Evolutionary conservation across 1,140 invertebrate genomes (phyloP).

Genomic region (Plectrocnemia conspersa): DNA sequence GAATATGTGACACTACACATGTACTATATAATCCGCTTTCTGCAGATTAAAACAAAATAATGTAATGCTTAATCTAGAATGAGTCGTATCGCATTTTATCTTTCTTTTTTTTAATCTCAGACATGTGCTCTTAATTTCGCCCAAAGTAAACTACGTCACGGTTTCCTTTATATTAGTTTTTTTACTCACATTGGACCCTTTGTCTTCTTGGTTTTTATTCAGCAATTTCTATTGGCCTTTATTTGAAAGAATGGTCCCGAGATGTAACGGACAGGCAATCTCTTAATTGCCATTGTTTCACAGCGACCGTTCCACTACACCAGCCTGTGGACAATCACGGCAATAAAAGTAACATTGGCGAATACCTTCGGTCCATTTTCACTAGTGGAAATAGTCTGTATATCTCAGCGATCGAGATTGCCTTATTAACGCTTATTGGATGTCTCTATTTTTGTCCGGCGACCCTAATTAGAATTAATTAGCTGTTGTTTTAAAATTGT

Average conservation of each 20-base stretch:
- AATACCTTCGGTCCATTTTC: constrained; percentile 9
- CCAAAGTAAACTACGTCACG: constrained; percentile 28
- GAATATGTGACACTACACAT: too few species aligned
- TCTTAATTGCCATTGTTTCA: constrained; percentile 32
- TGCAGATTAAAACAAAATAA: too few species aligned
- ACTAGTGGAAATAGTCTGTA: too few species aligned
- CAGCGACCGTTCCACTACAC: constrained; percentile 21
- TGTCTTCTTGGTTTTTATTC: constrained; percentile 28
- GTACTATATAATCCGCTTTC: too few species aligned
- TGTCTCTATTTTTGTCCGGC: too few species aligned
- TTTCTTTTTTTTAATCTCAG: constrained; percentile 21
- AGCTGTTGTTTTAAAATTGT: too few species aligned
- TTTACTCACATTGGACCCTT: constrained; percentile 19
- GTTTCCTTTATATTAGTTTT: constrained; percentile 28
- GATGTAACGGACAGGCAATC: constrained; percentile 28
- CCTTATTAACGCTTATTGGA: too few species aligned
- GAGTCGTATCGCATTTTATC: too few species aligned
- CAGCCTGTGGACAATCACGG: constrained; percentile 24
- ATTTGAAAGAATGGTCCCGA: constrained; percentile 27
- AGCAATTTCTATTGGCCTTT: constrained; percentile 28
- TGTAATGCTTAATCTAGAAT: too few species aligned
- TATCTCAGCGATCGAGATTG: too few species aligned
- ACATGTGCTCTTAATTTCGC: constrained; percentile 27
- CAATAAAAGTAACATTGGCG: constrained; percentile 27
- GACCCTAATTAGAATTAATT: too few species aligned